Evolutionary conservation across 2,113 vertebrate genomes (phyloP).

Genomic region (Pedionomus torquatus): DNA sequence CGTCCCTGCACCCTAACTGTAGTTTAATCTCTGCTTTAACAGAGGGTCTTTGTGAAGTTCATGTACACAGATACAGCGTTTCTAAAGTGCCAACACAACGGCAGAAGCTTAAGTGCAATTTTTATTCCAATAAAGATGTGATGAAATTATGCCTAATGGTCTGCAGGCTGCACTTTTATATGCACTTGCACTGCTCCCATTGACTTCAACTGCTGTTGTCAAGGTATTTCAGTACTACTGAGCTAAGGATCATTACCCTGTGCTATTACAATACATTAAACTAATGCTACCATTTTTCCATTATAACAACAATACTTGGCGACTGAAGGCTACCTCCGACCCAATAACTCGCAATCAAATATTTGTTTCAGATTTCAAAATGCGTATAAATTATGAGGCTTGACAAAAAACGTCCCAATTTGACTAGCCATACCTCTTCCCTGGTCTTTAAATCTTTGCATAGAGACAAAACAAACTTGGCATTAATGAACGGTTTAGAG

Average conservation of each 20-base stretch:
- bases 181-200: slow-evolving; percentile 40
- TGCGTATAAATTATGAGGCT: not conserved
- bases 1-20: not conserved
- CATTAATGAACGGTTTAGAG: not conserved
- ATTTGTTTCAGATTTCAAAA: slow-evolving; percentile 46
- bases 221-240: slow-evolving; percentile 48
- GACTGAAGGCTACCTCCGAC: slow-evolving; percentile 16
- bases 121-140: slow-evolving; percentile 68
- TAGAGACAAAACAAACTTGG: not conserved
- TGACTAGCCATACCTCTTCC: not conserved
- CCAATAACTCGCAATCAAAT: slow-evolving; percentile 49
- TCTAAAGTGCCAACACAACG: slow-evolving; percentile 56
- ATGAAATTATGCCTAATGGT: slow-evolving; percentile 71
- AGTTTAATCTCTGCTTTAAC: slow-evolving; percentile 1
- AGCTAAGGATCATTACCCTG: slow-evolving; percentile 67
- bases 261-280: slow-evolving; percentile 68
- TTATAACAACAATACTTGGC: slow-evolving; percentile 42
- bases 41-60: not conserved
- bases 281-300: slow-evolving; percentile 60
- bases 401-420: not conserved
- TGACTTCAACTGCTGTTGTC: slow-evolving; percentile 64
- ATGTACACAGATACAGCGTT: not conserved
- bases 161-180: slow-evolving; percentile 57
- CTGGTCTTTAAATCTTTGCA: not conserved
- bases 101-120: slow-evolving; percentile 49